These are phyloP conservation scores for Nebria salina DNA, from an alignment of 2,888 invertebrate genomes.

Conservation along the genomic window DNA sequence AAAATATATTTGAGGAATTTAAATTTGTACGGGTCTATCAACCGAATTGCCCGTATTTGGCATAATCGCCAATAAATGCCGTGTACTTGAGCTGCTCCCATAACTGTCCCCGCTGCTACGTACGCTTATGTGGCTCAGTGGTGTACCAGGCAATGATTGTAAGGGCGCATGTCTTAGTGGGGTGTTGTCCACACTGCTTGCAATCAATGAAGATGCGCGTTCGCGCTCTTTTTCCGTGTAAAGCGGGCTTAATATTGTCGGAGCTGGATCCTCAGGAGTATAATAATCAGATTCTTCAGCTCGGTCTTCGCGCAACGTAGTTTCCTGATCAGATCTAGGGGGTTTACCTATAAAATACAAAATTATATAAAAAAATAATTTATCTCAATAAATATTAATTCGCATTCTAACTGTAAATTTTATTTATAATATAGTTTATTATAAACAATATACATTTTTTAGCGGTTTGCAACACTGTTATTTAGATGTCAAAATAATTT, in stretches of 20 bases:
- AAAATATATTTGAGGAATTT: constrained; percentile 35
- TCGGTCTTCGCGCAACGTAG: constrained; percentile 59
- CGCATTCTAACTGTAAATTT: too few relatives aligned
- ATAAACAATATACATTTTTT: too few relatives aligned
- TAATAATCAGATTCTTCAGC: constrained; percentile 82
- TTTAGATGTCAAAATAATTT: too few relatives aligned
- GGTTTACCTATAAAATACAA: constrained; percentile 22
- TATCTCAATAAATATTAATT: background rate
- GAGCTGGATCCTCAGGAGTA: constrained; percentile 79
- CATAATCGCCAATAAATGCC: constrained; percentile 72
- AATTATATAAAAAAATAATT: background rate
- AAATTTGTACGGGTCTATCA: constrained; percentile 58
- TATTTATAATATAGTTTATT: too few relatives aligned
- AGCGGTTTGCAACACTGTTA: too few relatives aligned
- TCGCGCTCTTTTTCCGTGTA: constrained; percentile 57
- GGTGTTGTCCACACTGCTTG: constrained; percentile 60
- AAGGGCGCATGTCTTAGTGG: constrained; percentile 54
- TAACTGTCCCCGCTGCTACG: constrained; percentile 85
- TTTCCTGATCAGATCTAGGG: constrained; percentile 14
- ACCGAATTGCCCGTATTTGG: constrained; percentile 53
- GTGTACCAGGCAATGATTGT: constrained; percentile 68
- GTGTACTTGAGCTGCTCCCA: constrained; percentile 82
- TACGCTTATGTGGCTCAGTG: constrained; percentile 72
- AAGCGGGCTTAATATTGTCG: constrained; percentile 73
- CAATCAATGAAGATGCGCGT: constrained; percentile 37